phyloP scores from a whole-genome alignment of 2,888 invertebrate species.

The Sinodicranocentrus sp. region DNA sequence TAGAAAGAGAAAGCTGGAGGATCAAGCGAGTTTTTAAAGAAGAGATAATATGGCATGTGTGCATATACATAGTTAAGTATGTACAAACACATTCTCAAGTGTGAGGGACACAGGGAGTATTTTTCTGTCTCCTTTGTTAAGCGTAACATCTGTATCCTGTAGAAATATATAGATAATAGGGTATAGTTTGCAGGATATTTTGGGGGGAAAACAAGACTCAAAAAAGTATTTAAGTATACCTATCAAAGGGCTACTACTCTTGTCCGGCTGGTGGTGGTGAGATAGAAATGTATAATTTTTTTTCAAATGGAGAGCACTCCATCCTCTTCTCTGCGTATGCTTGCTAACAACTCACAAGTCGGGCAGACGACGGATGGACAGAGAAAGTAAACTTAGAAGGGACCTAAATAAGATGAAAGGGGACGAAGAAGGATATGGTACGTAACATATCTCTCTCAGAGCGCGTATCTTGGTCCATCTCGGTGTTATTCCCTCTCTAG shows the following conservation, averaged over 20 bases:
- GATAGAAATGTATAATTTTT: neutral
- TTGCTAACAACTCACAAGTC: constrained; percentile 7
- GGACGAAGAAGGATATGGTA: constrained; percentile 15
- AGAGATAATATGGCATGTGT: neutral
- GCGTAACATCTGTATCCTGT: constrained; percentile 58
- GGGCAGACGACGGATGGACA: constrained; percentile 50
- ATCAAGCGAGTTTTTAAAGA: constrained; percentile 4
- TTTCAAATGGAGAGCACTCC: neutral
- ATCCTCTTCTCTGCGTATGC: neutral
- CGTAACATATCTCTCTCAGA: neutral
- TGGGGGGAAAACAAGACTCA: constrained; percentile 15
- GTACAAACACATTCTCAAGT: too few species aligned
- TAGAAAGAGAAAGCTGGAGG: constrained; percentile 8
- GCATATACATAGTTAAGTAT: neutral
- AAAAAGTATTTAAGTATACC: constrained; percentile 47
- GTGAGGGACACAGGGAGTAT: constrained; percentile 37
- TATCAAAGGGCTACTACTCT: constrained; percentile 2
- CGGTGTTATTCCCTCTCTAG: neutral
- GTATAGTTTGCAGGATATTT: constrained; percentile 29
- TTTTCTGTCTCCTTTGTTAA: constrained; percentile 56
- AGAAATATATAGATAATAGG: too few species aligned
- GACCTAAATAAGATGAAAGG: constrained; percentile 58
- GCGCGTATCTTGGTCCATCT: constrained; percentile 20
- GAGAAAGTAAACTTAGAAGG: constrained; percentile 54
- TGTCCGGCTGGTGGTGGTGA: neutral